These are phyloP conservation scores for Ataeniobius toweri DNA, from an alignment of 2,797 vertebrate species.

Conservation along the genomic window DNA sequence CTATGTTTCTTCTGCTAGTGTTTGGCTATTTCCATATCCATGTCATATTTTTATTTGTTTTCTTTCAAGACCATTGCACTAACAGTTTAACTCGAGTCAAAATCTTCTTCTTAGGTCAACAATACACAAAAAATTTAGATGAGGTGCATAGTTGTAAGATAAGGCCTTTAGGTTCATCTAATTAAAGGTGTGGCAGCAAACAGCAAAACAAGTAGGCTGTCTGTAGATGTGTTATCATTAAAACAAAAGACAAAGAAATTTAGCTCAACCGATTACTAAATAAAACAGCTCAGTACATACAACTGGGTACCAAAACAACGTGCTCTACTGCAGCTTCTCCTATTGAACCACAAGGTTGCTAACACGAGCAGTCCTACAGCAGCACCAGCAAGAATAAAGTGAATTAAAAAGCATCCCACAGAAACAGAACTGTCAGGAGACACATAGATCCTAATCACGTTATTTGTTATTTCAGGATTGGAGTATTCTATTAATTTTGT, in stretches of 20 bases:
- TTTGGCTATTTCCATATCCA: too few relatives aligned
- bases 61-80: too few relatives aligned
- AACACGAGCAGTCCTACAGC: neutral
- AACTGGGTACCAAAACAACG: neutral
- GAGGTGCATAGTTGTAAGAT: too few relatives aligned
- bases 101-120: too few relatives aligned
- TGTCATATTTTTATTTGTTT: too few relatives aligned
- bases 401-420: neutral
- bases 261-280: neutral
- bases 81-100: too few relatives aligned
- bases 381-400: neutral
- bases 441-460: neutral
- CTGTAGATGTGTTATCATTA: neutral
- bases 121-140: too few relatives aligned
- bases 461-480: neutral
- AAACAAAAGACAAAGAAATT: neutral
- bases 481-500: neutral
- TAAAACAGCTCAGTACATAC: neutral
- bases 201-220: neutral
- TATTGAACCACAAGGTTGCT: neutral
- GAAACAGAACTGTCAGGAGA: neutral
- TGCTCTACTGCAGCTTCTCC: neutral
- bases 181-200: neutral
- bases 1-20: too few relatives aligned
- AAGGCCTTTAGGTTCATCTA: neutral